Conservation (phyloP, 2,797 vertebrate genomes). For the Gadopsis bispinosus region DNA sequence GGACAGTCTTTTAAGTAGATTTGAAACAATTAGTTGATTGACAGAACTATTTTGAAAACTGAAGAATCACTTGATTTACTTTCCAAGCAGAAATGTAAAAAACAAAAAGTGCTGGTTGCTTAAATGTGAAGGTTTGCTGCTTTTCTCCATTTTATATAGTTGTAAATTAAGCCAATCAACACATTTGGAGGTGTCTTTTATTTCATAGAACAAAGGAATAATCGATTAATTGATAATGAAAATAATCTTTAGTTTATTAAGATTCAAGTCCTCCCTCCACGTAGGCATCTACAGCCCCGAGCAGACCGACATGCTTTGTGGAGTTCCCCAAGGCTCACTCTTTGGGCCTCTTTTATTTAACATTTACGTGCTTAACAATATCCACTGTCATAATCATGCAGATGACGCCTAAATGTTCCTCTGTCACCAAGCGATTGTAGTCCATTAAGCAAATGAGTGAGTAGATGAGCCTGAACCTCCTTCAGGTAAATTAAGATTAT, state of each 20-base stretch:
- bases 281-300: not conserved
- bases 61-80: not conserved
- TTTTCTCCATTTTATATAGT: not conserved
- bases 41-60: too few species aligned
- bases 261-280: conserved; percentile 1
- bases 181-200: not conserved
- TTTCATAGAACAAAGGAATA: not conserved
- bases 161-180: not conserved
- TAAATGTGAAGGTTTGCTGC: not conserved
- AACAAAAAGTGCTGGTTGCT: not conserved
- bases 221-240: not conserved
- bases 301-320: not conserved
- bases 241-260: too few species aligned
- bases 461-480: not conserved
- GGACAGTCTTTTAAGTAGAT: not conserved
- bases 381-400: not conserved
- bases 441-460: not conserved
- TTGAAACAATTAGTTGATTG: not conserved
- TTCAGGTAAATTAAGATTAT: not conserved
- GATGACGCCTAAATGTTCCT: not conserved
- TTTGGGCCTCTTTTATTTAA: not conserved
- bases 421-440: not conserved
- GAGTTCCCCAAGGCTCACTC: not conserved
- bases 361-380: not conserved
- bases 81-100: not conserved